Base-by-base conservation (phyloP, 2,113 vertebrate genomes). In the Anarrhichthys ocellatus region DNA sequence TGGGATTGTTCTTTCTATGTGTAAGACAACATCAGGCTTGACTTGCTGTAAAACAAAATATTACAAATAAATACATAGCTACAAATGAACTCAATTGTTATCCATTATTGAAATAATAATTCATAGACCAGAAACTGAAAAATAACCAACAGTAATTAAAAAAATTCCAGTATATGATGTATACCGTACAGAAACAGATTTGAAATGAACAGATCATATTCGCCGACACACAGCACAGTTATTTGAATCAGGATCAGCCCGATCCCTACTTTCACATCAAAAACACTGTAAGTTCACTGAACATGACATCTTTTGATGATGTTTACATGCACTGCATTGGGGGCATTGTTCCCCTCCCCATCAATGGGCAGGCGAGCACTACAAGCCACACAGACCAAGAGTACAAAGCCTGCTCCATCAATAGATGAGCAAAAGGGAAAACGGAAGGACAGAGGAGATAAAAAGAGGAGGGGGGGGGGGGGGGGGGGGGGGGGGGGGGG, bases 371-470 rank as follows among this genome's bases (percentile, higher is more conserved):
- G 58, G 58, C 58, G 2, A 80, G 11, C 3, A 24, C 66, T 63
- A 36, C 50, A 82, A 77, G 71, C 54, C 54, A 63, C 20, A 73
- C 22, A 85, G 24, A 73, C 27, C 48, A 32, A 9, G 63, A 87
- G 64, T 76, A 80, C 38, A 81, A 76, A 84, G 61, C 71, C 79
- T 68, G 82, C 64, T 88, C 86, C 61, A 44, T 61, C 76, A 61
- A 32, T 24, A 82, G 73, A 88, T 67, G 81, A 86, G 83, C 69
- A 46, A 56, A 73, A 73, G 7, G 76, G 32, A 76, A 88, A 89
- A 84, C 82, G 88, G 80, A 87, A 86, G 84, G 85, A 84, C 74
- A 38, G 76, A 72, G 76, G 72, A 90, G 80, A 91, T 83, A 80
- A 89, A 89, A 67, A 65, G 22, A 71, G 32, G 9, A 11, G 29